A percentile compares a stretch with the other conserved stretches of the same genome.
Conservation (phyloP, 2,888 invertebrate species). For the Drosophila meridionalis region DNA sequence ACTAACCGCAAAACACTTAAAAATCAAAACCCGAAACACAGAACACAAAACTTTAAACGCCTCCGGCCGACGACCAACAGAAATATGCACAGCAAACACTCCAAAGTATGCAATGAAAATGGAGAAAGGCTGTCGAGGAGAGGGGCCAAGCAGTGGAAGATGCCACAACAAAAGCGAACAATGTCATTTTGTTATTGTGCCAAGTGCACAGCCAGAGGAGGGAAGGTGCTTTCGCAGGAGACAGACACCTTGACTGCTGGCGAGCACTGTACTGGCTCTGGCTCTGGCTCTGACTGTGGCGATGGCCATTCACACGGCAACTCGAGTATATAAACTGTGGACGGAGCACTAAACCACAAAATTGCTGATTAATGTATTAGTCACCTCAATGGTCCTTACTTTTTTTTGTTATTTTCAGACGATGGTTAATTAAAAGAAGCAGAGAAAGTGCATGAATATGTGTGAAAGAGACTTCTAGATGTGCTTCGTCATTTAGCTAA, state of each 20-base stretch:
- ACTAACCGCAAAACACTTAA: constrained; percentile 53
- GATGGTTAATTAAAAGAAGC: background rate
- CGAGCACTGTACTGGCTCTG: constrained; percentile 5
- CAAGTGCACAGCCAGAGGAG: constrained; percentile 34
- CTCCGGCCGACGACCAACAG: constrained; percentile 48
- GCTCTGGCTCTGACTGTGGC: background rate
- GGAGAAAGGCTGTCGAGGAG: background rate
- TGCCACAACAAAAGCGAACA: constrained; percentile 37
- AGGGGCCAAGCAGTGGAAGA: background rate
- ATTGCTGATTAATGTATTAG: constrained; percentile 6
- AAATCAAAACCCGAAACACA: constrained; percentile 39
- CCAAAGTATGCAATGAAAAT: constrained; percentile 29
- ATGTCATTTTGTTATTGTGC: constrained; percentile 34
- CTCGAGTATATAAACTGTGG: constrained; percentile 12
- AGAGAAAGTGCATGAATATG: background rate
- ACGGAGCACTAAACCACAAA: constrained; percentile 27
- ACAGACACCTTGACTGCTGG: constrained; percentile 35
- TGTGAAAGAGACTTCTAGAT: background rate
- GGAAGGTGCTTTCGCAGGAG: background rate
- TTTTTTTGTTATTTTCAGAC: background rate
- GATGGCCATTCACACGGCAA: constrained; percentile 26
- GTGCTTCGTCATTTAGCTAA: background rate
- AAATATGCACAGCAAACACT: constrained; percentile 71
- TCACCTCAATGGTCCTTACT: background rate
- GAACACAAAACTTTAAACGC: constrained; percentile 41